Evolutionary conservation across 2,797 vertebrate genomes (phyloP).

Genomic region (Remorina albescens): DNA sequence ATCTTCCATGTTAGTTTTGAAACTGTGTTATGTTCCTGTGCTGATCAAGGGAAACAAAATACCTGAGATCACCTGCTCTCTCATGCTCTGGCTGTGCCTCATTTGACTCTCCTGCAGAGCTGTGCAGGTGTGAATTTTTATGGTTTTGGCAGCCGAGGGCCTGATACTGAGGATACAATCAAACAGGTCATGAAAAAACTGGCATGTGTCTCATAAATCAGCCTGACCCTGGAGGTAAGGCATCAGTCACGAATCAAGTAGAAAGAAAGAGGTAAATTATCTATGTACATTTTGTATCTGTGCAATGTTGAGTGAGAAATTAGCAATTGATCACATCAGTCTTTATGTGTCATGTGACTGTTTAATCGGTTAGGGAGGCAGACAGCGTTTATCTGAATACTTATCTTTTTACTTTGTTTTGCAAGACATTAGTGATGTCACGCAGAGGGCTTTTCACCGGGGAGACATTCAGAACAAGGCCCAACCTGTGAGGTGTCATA

Average conservation of each 20-base stretch:
- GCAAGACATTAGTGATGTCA: conserved; percentile 52
- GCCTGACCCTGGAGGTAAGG: conserved; percentile 63
- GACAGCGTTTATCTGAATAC: conserved; percentile 41
- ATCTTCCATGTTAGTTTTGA: conserved; percentile 22
- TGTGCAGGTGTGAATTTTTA: conserved; percentile 82
- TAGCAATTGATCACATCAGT: conserved; percentile 59
- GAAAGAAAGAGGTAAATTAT: conserved; percentile 60
- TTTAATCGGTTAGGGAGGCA: conserved; percentile 31
- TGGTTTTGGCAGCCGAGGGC: conserved; percentile 73
- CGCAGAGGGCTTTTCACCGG: conserved; percentile 39
- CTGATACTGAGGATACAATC: conserved; percentile 83
- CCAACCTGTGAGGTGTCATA: conserved; percentile 38
- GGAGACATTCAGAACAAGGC: conserved; percentile 47
- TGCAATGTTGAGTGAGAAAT: conserved; percentile 54
- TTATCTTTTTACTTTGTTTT: conserved; percentile 43
- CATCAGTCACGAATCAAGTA: conserved; percentile 57
- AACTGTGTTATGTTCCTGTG: conserved; percentile 19
- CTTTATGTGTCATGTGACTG: conserved; percentile 49
- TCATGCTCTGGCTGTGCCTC: conserved; percentile 51
- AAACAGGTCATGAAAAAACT: conserved; percentile 85
- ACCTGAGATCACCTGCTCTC: conserved; percentile 69
- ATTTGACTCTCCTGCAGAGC: conserved; percentile 54
- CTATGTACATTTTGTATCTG: conserved; percentile 53
- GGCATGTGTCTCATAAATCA: conserved; percentile 82
- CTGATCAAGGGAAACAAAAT: conserved; percentile 60